Evolutionary conservation across 2,113 vertebrate genomes (phyloP).

Genomic region (Microtus montanus): DNA sequence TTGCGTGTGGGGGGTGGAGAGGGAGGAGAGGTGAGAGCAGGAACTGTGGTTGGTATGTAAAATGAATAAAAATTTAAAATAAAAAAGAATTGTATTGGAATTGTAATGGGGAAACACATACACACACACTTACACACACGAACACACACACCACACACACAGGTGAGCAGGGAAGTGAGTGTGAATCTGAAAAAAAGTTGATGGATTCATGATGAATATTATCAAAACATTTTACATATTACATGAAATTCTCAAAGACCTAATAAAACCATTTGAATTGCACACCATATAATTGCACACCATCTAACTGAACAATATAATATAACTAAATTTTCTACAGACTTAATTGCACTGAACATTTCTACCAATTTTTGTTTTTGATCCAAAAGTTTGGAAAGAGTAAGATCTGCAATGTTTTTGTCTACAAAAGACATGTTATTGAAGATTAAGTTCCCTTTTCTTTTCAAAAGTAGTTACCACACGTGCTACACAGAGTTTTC

Average conservation of each 20-base stretch:
- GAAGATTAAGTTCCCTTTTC: not conserved
- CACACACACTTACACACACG: not conserved
- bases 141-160: not conserved
- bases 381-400: not conserved
- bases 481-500: not conserved
- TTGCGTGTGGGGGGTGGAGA: too few species aligned
- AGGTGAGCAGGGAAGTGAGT: not conserved
- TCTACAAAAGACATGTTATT: not conserved
- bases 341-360: not conserved
- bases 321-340: not conserved
- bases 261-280: not conserved
- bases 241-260: not conserved
- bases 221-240: not conserved
- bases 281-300: not conserved
- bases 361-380: slow-evolving; percentile 21
- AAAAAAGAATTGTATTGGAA: not conserved
- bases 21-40: too few species aligned
- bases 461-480: not conserved
- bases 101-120: not conserved
- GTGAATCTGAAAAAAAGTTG: not conserved
- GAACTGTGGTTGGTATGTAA: too few species aligned
- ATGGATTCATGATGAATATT: not conserved
- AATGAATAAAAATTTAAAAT: too few species aligned
- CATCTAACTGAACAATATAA: not conserved
- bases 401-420: not conserved